Base-by-base conservation (phyloP, 2,888 invertebrate genomes). In the Choristoneura rosaceana region DNA sequence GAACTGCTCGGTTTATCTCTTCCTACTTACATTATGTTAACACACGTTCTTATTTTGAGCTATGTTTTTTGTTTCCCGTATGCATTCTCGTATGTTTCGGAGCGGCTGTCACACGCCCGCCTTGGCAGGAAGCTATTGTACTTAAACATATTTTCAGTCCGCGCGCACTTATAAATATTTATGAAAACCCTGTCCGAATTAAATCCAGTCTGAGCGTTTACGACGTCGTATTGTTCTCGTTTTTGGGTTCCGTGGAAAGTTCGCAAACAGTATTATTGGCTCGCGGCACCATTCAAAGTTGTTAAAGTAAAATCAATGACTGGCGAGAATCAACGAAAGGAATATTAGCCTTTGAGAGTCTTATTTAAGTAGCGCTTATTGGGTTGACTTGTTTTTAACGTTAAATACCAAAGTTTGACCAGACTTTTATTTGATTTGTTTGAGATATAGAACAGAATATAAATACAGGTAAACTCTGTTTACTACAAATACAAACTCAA, bases 131-230 rank as follows among this genome's bases (percentile, higher is more conserved):
- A 80, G 78, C 81, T 79, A 82, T 84, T 82, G 83, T 80, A 76
- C 73, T 87, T 81, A 80, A 84, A 83, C 82, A 86, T 84, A 85
- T 86, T 84, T 87, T 82, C 79, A 77, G 78, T 60, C 70, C 47
- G 73, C 75, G 73, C 77, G 73, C 77, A 78, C 78, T 77, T 80
- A 81, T 88, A 87, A 86, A 90, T 87, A 88, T 90, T 87, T 89
- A 89, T 87, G 87, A 85, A 84, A 84, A 81, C 80, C 78, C 80
- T 82, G 83, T 84, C 82, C 80, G 83, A 88, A 88, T 90, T 87
- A 87, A 89, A 87, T 81, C 82, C 84, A 80, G 81, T 78, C 80
- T 83, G 79, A 79, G 79, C 82, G 81, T 84, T 87, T 84, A 84
- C 83, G 81, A 82, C 78, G 81, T 81, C 79, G 80, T 82, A 83